Percentiles rank a stretch among this genome's conserved stretches.
Evolutionary conservation across 2,888 invertebrate genomes (phyloP).

Genomic region (Eulithis testata): DNA sequence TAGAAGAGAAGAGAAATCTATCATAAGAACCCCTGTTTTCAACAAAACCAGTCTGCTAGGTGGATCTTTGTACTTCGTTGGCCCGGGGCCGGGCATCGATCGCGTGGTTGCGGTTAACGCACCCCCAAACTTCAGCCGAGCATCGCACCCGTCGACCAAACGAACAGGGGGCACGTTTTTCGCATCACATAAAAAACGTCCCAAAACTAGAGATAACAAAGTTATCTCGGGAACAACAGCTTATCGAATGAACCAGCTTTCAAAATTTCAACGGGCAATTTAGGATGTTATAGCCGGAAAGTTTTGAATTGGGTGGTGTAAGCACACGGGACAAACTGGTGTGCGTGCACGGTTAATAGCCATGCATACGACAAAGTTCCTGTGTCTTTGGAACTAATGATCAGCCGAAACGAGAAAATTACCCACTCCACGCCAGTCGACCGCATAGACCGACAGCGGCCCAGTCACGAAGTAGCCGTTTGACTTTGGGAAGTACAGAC

Average conservation of each 20-base stretch:
- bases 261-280: slow-evolving; percentile 11
- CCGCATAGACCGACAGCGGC: slow-evolving; percentile 59
- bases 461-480: slow-evolving; percentile 72
- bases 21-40: slow-evolving; percentile 52
- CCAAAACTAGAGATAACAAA: slow-evolving; percentile 44
- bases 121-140: slow-evolving; percentile 68
- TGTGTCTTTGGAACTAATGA: slow-evolving; percentile 78
- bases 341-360: slow-evolving; percentile 73
- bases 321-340: slow-evolving; percentile 38
- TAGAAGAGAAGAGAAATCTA: slow-evolving; percentile 37
- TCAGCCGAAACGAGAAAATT: slow-evolving; percentile 79
- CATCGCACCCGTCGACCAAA: slow-evolving; percentile 62
- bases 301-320: slow-evolving; percentile 49
- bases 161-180: slow-evolving; percentile 58
- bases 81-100: slow-evolving; percentile 76
- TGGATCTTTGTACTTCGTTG: slow-evolving; percentile 63
- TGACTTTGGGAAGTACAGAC: slow-evolving; percentile 40
- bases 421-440: slow-evolving; percentile 60
- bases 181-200: slow-evolving; percentile 57
- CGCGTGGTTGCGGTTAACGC: slow-evolving; percentile 75
- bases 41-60: slow-evolving; percentile 61
- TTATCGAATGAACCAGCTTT: slow-evolving; percentile 20
- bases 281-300: slow-evolving; percentile 35
- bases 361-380: slow-evolving; percentile 69
- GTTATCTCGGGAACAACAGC: slow-evolving; percentile 36